These are phyloP conservation scores for Pyrochroa serraticornis DNA, from an alignment of 2,888 invertebrate species.

Conservation along the genomic window DNA sequence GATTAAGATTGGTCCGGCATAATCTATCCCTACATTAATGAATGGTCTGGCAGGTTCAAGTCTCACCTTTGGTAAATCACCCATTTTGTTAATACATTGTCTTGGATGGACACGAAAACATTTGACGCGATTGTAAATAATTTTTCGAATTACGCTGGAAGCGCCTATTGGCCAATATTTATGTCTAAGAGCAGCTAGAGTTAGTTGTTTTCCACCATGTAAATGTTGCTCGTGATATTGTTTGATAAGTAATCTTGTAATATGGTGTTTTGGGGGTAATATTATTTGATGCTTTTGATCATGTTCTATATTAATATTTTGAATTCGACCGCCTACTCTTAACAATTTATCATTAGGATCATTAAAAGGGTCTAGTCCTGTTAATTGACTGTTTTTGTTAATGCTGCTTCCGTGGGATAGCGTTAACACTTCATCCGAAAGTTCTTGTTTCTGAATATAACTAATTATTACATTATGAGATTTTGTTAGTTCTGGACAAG, in stretches of 20 bases:
- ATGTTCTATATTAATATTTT: slow-evolving; percentile 2
- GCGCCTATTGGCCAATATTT: slow-evolving; percentile 11
- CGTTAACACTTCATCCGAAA: no score
- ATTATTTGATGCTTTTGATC: slow-evolving; percentile 19
- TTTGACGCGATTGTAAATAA: no score
- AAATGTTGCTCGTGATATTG: not conserved
- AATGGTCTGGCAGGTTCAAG: slow-evolving; percentile 16
- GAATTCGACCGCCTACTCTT: slow-evolving; percentile 12
- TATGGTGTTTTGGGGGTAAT: slow-evolving; percentile 14
- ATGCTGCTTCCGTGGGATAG: no score
- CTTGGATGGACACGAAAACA: slow-evolving; percentile 18
- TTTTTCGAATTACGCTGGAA: not conserved
- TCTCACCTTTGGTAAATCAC: slow-evolving; percentile 16
- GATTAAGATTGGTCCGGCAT: slow-evolving; percentile 34
- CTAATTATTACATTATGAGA: no score
- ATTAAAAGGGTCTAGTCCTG: not conserved
- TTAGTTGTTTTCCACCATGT: not conserved
- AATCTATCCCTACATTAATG: slow-evolving; percentile 27
- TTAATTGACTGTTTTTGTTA: not conserved
- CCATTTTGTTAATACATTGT: not conserved
- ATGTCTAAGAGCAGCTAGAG: not conserved
- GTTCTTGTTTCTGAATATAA: no score
- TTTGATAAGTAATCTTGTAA: slow-evolving; percentile 7
- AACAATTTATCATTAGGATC: not conserved
- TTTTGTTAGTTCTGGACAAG: no score